Evolutionary conservation across 92 coral and sea anemone species (phyloP).

Genomic region (Palythoa caribaeorum): DNA sequence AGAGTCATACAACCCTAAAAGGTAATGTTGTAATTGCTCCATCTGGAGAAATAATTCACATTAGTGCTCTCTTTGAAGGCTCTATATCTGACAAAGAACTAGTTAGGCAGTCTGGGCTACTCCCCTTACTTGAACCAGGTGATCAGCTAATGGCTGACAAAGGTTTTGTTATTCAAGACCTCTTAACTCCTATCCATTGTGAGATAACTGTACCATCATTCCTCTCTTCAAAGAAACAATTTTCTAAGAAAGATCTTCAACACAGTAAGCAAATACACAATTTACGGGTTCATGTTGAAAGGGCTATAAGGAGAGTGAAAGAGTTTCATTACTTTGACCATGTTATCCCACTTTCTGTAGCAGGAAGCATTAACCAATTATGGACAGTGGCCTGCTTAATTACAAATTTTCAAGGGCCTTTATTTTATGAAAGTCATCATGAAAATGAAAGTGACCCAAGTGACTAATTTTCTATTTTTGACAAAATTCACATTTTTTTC

Average conservation of each 20-base stretch:
- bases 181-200: conserved; percentile 53
- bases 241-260: conserved; percentile 60
- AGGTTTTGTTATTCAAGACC: conserved; percentile 60
- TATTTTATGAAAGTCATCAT: conserved; percentile 43
- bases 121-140: conserved; percentile 61
- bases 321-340: conserved; percentile 71
- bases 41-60: conserved; percentile 68
- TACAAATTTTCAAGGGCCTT: conserved; percentile 45
- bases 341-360: conserved; percentile 46
- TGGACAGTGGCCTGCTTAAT: conserved; percentile 51
- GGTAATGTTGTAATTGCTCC: conserved; percentile 69
- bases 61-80: conserved; percentile 61
- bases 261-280: conserved; percentile 64
- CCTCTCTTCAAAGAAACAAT: conserved; percentile 54
- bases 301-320: conserved; percentile 55
- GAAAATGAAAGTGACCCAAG: not conserved
- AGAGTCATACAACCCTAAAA: conserved; percentile 65
- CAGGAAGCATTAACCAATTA: conserved; percentile 30
- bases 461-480: not conserved
- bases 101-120: conserved; percentile 64
- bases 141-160: conserved; percentile 72
- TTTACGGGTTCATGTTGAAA: not conserved
- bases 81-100: conserved; percentile 71
- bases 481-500: no score
- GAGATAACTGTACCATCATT: conserved; percentile 63